Conservation (phyloP, 2,888 invertebrate species). For the Xanthostigma xanthostigma region DNA sequence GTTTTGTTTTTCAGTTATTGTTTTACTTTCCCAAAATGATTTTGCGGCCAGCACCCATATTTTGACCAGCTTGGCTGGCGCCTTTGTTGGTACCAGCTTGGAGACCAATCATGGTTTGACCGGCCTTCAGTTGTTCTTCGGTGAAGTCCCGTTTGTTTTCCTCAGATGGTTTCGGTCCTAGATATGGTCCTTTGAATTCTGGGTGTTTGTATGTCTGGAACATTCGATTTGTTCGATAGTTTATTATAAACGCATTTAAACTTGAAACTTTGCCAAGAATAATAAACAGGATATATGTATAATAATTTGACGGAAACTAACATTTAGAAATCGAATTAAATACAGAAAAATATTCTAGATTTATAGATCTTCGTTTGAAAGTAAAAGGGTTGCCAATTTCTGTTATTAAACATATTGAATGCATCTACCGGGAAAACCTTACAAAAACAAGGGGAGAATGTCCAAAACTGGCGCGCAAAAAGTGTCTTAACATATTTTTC, state of each 20-base stretch:
- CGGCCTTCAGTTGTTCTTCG: slow-evolving; percentile 80
- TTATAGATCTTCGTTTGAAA: too few relatives aligned
- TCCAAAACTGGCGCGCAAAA: too few relatives aligned
- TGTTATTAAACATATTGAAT: too few relatives aligned
- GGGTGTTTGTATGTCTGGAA: slow-evolving; percentile 68
- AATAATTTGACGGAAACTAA: too few relatives aligned
- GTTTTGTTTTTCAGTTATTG: slow-evolving; percentile 1
- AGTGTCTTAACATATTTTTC: too few relatives aligned
- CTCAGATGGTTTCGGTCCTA: slow-evolving; percentile 90
- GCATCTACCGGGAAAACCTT: too few relatives aligned
- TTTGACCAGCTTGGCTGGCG: slow-evolving; percentile 82
- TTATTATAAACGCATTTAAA: slow-evolving; percentile 1
- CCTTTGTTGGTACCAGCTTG: slow-evolving; percentile 96
- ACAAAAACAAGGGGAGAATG: too few relatives aligned
- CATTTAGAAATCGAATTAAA: too few relatives aligned
- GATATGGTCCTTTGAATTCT: slow-evolving; percentile 72
- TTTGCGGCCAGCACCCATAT: slow-evolving; percentile 79
- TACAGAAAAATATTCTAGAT: too few relatives aligned
- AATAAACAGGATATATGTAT: background rate
- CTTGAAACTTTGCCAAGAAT: background rate
- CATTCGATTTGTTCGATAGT: slow-evolving; percentile 1
- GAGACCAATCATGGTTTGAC: slow-evolving; percentile 79
- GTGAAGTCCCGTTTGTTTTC: slow-evolving; percentile 90
- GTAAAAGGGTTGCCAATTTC: too few relatives aligned
- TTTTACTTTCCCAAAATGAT: slow-evolving; percentile 79